Evolutionary conservation across 2,888 invertebrate species (phyloP).

Genomic region (Heteromyza rotundicornis): DNA sequence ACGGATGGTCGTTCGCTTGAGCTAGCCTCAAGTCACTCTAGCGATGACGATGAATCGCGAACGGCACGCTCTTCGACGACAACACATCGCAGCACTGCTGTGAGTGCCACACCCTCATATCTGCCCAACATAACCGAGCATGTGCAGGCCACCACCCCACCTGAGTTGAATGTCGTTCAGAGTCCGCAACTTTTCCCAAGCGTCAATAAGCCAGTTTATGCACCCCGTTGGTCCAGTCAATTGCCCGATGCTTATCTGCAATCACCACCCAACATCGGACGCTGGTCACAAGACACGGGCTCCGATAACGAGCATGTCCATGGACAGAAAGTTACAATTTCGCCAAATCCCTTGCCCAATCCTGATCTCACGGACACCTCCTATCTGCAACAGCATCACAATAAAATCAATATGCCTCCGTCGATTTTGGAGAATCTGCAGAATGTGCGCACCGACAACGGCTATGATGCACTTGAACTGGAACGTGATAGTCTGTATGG

Average conservation of each 20-base stretch:
- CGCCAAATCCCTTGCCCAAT: slow-evolving; percentile 77
- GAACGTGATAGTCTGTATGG: slow-evolving; percentile 56
- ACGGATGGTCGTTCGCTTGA: slow-evolving; percentile 82
- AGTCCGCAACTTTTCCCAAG: slow-evolving; percentile 75
- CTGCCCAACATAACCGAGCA: slow-evolving; percentile 70
- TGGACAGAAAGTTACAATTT: slow-evolving; percentile 66
- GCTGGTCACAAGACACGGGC: slow-evolving; percentile 82
- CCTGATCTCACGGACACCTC: slow-evolving; percentile 77
- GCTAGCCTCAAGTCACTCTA: slow-evolving; percentile 93
- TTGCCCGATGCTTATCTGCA: slow-evolving; percentile 71
- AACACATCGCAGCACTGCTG: slow-evolving; percentile 62
- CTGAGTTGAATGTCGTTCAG: slow-evolving; percentile 69
- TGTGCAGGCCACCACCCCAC: slow-evolving; percentile 69
- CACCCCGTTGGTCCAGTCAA: slow-evolving; percentile 73
- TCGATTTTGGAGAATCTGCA: slow-evolving; percentile 68
- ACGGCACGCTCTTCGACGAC: slow-evolving; percentile 59
- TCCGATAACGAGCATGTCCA: slow-evolving; percentile 73
- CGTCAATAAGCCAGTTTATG: slow-evolving; percentile 69
- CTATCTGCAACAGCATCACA: slow-evolving; percentile 65
- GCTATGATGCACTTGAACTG: slow-evolving; percentile 48
- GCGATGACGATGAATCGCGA: slow-evolving; percentile 81
- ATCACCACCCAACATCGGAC: slow-evolving; percentile 65
- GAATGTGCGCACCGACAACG: slow-evolving; percentile 64
- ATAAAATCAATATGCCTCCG: slow-evolving; percentile 65
- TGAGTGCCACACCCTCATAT: slow-evolving; percentile 64